These are phyloP conservation scores for Rhombomys opimus DNA, from an alignment of 2,113 vertebrate species.

Conservation along the genomic window DNA sequence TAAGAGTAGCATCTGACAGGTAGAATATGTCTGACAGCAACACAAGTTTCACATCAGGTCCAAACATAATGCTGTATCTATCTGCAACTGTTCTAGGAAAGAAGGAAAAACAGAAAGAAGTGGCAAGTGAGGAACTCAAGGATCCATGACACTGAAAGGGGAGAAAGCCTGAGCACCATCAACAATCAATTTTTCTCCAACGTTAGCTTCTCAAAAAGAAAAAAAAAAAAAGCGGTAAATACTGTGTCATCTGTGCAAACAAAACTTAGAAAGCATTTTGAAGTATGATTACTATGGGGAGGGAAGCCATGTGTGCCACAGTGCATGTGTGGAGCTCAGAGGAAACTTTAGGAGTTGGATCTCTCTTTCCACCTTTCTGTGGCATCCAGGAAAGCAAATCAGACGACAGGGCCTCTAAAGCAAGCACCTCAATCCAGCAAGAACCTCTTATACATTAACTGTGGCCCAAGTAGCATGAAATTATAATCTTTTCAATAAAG, in stretches of 20 bases:
- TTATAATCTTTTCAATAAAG: neutral
- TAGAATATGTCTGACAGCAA: neutral
- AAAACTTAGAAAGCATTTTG: neutral
- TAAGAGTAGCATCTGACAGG: neutral
- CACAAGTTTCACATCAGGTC: slow-evolving; percentile 12
- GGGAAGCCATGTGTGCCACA: neutral
- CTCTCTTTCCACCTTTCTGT: neutral
- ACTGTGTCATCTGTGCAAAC: neutral
- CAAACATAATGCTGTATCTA: neutral
- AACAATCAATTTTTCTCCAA: neutral
- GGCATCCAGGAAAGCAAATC: neutral
- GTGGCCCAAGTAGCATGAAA: slow-evolving; percentile 13
- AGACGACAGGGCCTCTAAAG: neutral
- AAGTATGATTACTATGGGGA: neutral
- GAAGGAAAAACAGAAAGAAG: neutral
- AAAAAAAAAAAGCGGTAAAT: neutral
- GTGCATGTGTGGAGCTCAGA: neutral
- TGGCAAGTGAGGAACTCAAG: too few relatives aligned
- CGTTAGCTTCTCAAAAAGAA: neutral
- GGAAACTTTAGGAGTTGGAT: too few relatives aligned
- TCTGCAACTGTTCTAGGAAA: neutral
- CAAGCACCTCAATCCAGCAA: neutral
- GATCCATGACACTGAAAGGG: neutral
- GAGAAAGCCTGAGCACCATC: neutral
- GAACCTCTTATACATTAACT: slow-evolving; percentile 2